A percentile compares a stretch with the other conserved stretches of the same genome.
Conservation (phyloP, 2,113 vertebrate genomes). For the Oreochromis tanganicae region DNA sequence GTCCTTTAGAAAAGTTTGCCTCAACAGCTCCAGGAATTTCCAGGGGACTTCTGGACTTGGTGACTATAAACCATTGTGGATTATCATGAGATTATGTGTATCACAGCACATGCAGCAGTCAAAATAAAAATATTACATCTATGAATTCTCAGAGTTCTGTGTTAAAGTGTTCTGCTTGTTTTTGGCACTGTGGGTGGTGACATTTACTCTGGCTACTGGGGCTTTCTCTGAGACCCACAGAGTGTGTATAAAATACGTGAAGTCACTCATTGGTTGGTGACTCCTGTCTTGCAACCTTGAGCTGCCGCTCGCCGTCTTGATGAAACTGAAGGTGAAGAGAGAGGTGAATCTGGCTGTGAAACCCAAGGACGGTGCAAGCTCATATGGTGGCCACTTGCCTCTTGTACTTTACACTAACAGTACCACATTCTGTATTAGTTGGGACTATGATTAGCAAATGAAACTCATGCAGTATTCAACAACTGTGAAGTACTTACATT, state of each 20-base stretch:
- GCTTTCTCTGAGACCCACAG: background rate
- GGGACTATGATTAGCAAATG: background rate
- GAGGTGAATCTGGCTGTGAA: background rate
- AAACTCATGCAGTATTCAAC: background rate
- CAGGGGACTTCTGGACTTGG: background rate
- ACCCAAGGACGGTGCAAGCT: accelerated
- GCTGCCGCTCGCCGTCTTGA: background rate
- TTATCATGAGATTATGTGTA: background rate
- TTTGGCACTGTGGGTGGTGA: background rate
- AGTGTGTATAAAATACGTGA: background rate
- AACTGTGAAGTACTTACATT: background rate
- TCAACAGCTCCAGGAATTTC: background rate
- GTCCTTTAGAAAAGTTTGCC: background rate
- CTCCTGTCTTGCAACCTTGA: background rate
- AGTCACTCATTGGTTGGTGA: background rate
- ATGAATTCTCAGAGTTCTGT: background rate
- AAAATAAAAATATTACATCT: background rate
- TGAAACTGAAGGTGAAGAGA: background rate
- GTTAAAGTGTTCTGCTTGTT: background rate
- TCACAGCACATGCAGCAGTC: background rate
- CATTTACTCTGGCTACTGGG: background rate
- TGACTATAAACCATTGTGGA: background rate
- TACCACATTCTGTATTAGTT: background rate
- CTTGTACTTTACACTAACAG: background rate
- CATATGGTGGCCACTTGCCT: background rate